Base-by-base conservation (phyloP, 2,797 vertebrate species). In the Myripristis murdjan region DNA sequence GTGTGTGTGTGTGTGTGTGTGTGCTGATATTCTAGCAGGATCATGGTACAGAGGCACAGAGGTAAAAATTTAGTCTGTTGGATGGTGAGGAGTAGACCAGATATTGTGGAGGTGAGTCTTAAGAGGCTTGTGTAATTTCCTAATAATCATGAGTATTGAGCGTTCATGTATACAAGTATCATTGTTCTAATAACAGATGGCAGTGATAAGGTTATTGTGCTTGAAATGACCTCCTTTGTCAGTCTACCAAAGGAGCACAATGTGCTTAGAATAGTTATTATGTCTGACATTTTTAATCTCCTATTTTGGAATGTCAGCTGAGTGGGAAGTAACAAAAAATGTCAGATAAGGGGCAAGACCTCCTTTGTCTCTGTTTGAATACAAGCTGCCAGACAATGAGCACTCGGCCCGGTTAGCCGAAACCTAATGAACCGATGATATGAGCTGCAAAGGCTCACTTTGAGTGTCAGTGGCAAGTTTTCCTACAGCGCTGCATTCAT, bases 291-390 rank as follows among this genome's bases (percentile, higher is more conserved):
- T 74, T 79, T 77, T 75, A 70, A 78, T 74, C 64, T 79, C 23
- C 65, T 52, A 9, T 83, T 81, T 80, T 84, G 59, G 76, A 83
- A 84, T 81, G 78, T 78, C 70, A 77, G 66, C 84, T 57, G 59
- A 83, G 65, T 74, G 61, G 76, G 76, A 85, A 62, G 68, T 62
- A 64, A 52, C 64, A 49, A 64, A 68, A 76, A 68, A 55, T 0
- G 75, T 78, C 61, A 63, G 75, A 86, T 75, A 74, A 84, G 71
- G 82, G 78, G 49, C 73, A 66, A 75, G 76, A 86, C 73, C 73
- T 65, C 78, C 64, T 87, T 83, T 86, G 82, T 83, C 37, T 71
- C 28, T 4, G 10, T 73, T 41, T 84, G 79, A 84, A 84, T 83
- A 56, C 76, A 61, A 58, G 72, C 64, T 6, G 47, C 54, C 5